Evolutionary conservation across 2,888 invertebrate genomes (phyloP), one percentile per base, ranked within the genome.

Genomic region (Watsonalla cultraria): DNA sequence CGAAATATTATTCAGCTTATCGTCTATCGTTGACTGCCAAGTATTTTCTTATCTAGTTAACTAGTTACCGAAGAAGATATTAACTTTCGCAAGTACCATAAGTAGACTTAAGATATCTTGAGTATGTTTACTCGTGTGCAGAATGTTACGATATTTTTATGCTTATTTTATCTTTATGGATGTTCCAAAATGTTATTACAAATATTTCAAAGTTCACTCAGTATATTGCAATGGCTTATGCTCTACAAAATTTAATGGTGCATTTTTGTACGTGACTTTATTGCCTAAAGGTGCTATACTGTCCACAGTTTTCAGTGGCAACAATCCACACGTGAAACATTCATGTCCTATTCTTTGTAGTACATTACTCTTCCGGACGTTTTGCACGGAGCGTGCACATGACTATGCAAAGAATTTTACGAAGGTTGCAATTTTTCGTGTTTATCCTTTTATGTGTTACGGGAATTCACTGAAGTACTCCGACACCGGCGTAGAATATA

Each of bases 341-440:
- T 72, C 74, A 68, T 61, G 62, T 62, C 63, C 65, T 49, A 37
- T 37, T 49, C 66, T 62, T 42, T 42, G 42, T 42, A 42, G 56
- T 72, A 71, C 74, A 76, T 78, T 74, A 75, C 72, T 78, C 74
- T 74, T 71, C 57, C 63, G 66, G 59, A 64, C 63, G 61, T 64
- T 69, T 74, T 71, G 62, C 58, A 67, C 61, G 62, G 64, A 51
- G 66, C 65, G 68, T 64, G 68, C 60, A 58, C 54, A 54, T 58
- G 65, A 68, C 66, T 65, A 70, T 70, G 66, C 66, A 70, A 70
- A 59, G 68, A 63, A 66, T 64, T 62, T 24, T 60, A 62, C 60
- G 58, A 66, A 57, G 48, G 46, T 49, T 35, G 35, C 51, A 52
- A 56, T 62, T 61, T 56, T 46, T 39, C 50, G 11, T 49, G 59